Evolutionary conservation across 2,113 vertebrate genomes (phyloP).

Genomic region (Indri indri): DNA sequence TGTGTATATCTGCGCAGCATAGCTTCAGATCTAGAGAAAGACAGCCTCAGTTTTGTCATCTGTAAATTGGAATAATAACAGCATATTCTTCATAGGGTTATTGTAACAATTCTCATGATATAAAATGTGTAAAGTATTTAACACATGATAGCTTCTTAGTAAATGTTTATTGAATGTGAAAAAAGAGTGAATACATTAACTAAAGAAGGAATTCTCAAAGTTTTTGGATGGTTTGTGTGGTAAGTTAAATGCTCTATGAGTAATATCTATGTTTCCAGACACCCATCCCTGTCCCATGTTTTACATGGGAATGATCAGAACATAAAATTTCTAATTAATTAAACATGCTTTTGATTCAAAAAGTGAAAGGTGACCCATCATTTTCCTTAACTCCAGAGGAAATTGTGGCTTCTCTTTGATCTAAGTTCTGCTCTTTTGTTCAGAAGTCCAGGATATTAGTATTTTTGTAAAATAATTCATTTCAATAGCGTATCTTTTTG

Average conservation of each 20-base stretch:
- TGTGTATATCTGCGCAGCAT: background rate
- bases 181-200: background rate
- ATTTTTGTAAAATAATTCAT: constrained; percentile 21
- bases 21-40: background rate
- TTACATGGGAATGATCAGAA: constrained; percentile 23
- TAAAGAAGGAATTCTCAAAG: background rate
- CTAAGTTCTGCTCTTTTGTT: constrained; percentile 59
- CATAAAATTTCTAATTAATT: background rate
- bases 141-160: background rate
- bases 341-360: background rate
- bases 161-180: background rate
- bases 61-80: background rate
- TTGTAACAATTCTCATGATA: background rate
- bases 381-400: constrained; percentile 63
- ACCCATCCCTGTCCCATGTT: background rate
- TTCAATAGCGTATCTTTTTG: background rate
- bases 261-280: background rate
- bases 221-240: background rate
- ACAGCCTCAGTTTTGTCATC: background rate
- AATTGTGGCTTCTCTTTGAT: constrained; percentile 37
- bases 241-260: background rate
- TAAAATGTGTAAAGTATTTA: background rate
- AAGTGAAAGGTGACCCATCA: constrained; percentile 39
- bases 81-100: background rate
- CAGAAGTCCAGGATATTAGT: constrained; percentile 13